Evolutionary conservation across 1,140 invertebrate genomes (phyloP), one percentile per base, ranked within the genome.

Genomic region (Eumeta japonica): DNA sequence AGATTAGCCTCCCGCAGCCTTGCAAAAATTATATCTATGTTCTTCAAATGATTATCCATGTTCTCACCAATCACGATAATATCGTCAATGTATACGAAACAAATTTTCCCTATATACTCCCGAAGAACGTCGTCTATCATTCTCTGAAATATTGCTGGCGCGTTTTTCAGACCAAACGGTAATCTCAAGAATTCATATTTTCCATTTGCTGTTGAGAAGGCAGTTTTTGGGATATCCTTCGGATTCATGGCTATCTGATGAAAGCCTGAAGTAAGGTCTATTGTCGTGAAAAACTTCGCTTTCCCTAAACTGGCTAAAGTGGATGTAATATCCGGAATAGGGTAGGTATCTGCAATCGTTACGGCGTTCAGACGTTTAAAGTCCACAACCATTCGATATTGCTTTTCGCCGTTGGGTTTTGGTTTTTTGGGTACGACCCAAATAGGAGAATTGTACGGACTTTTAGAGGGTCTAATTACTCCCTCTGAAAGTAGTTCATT

Each of bases 271-370:
- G n/a, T n/a, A n/a, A n/a, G n/a, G n/a, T 83, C 79, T 1, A 82
- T 38, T 1, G 64, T 65, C 2, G 61, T 53, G 44, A 81, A 81
- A 44, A n/a, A n/a, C n/a, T n/a, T n/a, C n/a, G n/a, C n/a, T n/a
- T n/a, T n/a, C n/a, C n/a, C n/a, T n/a, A n/a, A n/a, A n/a, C n/a
- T n/a, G n/a, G n/a, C n/a, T n/a, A n/a, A n/a, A n/a, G n/a, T n/a
- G n/a, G n/a, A n/a, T 3, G 63, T 55, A 9, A 82, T 80, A 10
- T 68, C 42, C 7, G 80, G 79, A 2, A 83, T 38, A 1, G 81
- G 80, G 50, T 72, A 83, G 24, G 43, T 52, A 48, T 82, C 78
- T 4, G 50, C 52, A 15, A 71, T 48, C 9, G 62, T 71, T 28
- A 52, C 50, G 28, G 64, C 52, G 46, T 77, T 76, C 28, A 75